Evolutionary conservation across 2,113 vertebrate species (phyloP), one percentile per base, ranked within the genome.

Genomic region (Oplegnathus fasciatus): DNA sequence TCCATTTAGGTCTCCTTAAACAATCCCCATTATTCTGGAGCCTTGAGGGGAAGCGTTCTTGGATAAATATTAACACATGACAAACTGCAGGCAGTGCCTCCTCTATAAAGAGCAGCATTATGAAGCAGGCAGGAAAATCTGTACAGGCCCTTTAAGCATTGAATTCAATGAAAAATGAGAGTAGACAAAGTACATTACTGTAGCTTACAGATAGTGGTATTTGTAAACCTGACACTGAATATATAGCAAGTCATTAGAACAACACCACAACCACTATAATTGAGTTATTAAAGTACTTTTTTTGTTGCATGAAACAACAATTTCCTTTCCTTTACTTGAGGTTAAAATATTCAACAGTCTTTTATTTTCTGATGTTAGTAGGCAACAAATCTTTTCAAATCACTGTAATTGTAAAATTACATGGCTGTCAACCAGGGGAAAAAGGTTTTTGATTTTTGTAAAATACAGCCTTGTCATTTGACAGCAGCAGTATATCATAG

Each of bases 51-150:
- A 87, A 48, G 22, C 9, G 5, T 82, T 86, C 57, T 80, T 81
- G 74, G 84, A 69, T 93, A 90, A 93, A 88, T 86, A 87, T 88
- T 82, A 92, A 91, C 91, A 94, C 76, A 91, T 91, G 92, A 78
- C 55, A 83, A 78, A 90, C 65, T 85, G 52, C 75, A 85, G 64
- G 20, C 79, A 80, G 58, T 46, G 32, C 74, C 84, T 90, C 65
- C 77, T 66, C 78, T 83, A 82, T 85, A 80, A 86, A 91, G 48
- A 80, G 26, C 34, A 70, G 50, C 44, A 52, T 83, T 57, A 79
- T 80, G 22, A 68, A 71, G 60, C 8, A 61, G n/a, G 28, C 46
- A 77, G 50, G 24, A 22, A 82, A 78, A 75, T 64, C 40, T 40
- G 54, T 18, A 52, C 13, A n/a, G 44, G 34, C n/a, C 42, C 42